phyloP scores from a whole-genome alignment of 2,797 vertebrate genomes.

The Megaceryle alcyon region DNA sequence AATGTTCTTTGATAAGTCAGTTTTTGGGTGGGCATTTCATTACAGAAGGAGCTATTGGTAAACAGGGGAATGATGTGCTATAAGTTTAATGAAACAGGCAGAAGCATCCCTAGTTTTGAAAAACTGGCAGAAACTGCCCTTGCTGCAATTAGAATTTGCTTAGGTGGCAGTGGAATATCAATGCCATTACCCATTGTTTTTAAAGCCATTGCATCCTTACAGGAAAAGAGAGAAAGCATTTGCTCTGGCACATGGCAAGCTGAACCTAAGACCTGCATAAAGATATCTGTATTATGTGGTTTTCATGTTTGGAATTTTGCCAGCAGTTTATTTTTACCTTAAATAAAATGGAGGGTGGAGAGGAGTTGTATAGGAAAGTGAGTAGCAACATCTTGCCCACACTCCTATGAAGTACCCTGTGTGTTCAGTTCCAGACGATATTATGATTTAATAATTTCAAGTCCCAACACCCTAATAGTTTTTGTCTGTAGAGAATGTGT shows the following conservation, averaged over 20 bases:
- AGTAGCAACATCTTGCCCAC: neutral
- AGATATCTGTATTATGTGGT: neutral
- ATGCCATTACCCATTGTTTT: neutral
- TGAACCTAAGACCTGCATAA: neutral
- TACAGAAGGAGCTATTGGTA: neutral
- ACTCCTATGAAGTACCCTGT: neutral
- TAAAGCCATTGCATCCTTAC: neutral
- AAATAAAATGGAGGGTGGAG: neutral
- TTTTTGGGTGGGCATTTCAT: neutral
- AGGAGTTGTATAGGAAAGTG: neutral
- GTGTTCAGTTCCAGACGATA: neutral
- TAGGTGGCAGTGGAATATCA: neutral
- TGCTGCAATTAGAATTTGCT: neutral
- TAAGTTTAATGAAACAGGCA: neutral
- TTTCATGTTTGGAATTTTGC: neutral
- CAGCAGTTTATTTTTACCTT: neutral
- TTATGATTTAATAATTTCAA: neutral
- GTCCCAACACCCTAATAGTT: neutral
- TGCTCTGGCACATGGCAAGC: neutral
- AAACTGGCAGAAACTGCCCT: neutral
- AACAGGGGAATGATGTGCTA: neutral
- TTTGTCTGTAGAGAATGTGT: neutral
- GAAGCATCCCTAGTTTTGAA: neutral
- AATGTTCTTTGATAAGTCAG: neutral
- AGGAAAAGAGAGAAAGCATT: neutral